Percentiles rank a stretch among this genome's conserved stretches.
Conservation (phyloP, 2,113 vertebrate species). For the Apodemus speciosus region DNA sequence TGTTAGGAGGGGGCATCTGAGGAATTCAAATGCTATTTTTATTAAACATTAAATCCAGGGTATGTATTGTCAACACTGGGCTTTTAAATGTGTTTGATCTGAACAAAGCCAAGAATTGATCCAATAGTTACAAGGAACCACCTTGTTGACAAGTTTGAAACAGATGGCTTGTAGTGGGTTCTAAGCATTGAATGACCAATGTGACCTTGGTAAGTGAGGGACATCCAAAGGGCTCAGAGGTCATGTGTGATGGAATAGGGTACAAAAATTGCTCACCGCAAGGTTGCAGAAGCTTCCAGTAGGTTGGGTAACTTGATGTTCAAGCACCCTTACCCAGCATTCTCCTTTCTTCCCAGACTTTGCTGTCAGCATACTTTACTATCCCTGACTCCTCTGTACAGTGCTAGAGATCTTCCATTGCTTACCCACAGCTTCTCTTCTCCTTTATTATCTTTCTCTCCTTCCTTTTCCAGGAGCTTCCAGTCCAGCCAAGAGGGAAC, state of each 20-base stretch:
- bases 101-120: constrained; percentile 40
- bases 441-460: not conserved
- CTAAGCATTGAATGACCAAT: fast-evolving
- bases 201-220: not conserved
- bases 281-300: not conserved
- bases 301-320: no score
- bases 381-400: fast-evolving
- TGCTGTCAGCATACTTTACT: fast-evolving
- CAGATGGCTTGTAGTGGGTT: not conserved
- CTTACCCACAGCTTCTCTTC: not conserved
- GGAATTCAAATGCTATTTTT: constrained; percentile 63
- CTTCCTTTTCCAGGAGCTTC: not conserved
- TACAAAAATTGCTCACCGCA: not conserved
- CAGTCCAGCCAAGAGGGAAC: not conserved
- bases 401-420: not conserved
- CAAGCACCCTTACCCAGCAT: not conserved
- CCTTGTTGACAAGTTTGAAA: constrained; percentile 10
- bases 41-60: constrained; percentile 42
- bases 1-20: constrained; percentile 14
- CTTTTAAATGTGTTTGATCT: constrained; percentile 46
- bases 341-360: not conserved
- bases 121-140: not conserved
- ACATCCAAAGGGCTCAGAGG: not conserved
- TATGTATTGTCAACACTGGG: constrained; percentile 46
- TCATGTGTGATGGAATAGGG: not conserved